Evolutionary conservation across 92 coral and sea anemone genomes (phyloP).

Genomic region (Phenganax subtilis): DNA sequence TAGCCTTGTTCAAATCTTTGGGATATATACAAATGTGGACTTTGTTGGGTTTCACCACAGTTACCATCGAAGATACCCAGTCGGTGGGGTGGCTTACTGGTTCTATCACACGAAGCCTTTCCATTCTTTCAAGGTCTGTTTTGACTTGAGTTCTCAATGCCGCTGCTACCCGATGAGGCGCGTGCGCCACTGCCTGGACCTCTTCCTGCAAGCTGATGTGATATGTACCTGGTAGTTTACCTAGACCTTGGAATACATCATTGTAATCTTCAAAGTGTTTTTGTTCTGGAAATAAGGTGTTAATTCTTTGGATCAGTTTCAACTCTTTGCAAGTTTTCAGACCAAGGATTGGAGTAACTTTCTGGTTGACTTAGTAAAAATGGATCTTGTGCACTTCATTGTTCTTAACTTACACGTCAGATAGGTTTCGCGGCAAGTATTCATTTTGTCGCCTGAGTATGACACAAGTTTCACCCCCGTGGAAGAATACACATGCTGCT

Average conservation of each 20-base stretch:
- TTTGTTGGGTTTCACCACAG: slow-evolving; percentile 36
- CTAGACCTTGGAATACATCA: not conserved
- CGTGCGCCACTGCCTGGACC: slow-evolving; percentile 13
- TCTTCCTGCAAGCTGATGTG: too few species aligned
- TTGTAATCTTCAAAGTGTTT: not conserved
- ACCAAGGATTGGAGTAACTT: slow-evolving; percentile 10
- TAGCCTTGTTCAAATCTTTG: too few species aligned
- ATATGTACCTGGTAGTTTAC: slow-evolving; percentile 29
- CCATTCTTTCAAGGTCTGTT: too few species aligned
- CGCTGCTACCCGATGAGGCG: slow-evolving; percentile 6
- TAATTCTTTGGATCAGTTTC: slow-evolving; percentile 24
- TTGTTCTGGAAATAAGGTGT: slow-evolving; percentile 13
- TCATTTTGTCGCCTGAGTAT: slow-evolving; percentile 42
- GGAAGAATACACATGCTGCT: too few species aligned
- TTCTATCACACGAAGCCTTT: too few species aligned
- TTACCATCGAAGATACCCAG: too few species aligned
- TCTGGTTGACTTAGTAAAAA: slow-evolving; percentile 31
- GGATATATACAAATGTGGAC: slow-evolving; percentile 13
- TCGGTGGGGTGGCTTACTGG: too few species aligned
- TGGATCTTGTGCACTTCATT: slow-evolving; percentile 1
- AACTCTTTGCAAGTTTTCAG: slow-evolving; percentile 19
- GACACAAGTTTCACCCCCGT: slow-evolving; percentile 13
- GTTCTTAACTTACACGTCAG: slow-evolving; percentile 14
- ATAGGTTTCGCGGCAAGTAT: slow-evolving; percentile 24
- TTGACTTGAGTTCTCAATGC: too few species aligned